Evolutionary conservation across 2,113 vertebrate genomes (phyloP), one percentile per base, ranked within the genome.

Genomic region (Sylvilagus bachmani): DNA sequence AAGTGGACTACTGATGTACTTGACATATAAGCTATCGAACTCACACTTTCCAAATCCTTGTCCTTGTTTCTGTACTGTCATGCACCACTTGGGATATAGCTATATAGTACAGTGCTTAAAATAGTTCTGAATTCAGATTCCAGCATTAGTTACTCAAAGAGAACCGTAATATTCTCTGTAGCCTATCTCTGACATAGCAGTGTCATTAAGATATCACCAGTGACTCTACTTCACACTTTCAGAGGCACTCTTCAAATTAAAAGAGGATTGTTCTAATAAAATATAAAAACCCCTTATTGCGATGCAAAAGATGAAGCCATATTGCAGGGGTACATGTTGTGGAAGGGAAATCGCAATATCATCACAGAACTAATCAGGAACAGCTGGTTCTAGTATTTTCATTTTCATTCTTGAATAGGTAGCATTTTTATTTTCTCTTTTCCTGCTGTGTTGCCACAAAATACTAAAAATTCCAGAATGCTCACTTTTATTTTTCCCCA

Each of bases 291-390:
- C 17, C 22, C 53, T 79, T 44, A 24, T 1, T 27, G 11, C 49
- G 21, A 86, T 29, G 22, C 0, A 74, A 22, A 81, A 69, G 4
- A 44, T 44, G 21, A 10, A 73, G 16, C 3, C 10, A 67, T 2
- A 31, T 3, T 74, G 0, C 21, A 75, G 70, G 19, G 8, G 10
- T 58, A 61, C 0, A 0, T 24, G 16, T 14, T 51, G 13, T 8
- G 36, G 24, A 9, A 51, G 33, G 22, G 25, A 5, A 79, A 44
- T 10, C 75, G 2, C 14, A 75, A 3, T 58, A 6, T 61, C n/a
- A 62, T 70, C 73, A 67, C 31, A 82, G 0, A 74, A 69, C 55
- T 81, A 29, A 33, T 75, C 22, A 81, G 75, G 61, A 24, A 11
- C 19, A 33, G 44, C 9, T 19, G 4, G 8, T 36, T 67, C 55